phyloP scores from a whole-genome alignment of 2,797 vertebrate species.

The Orientallactaga sibirica region DNA sequence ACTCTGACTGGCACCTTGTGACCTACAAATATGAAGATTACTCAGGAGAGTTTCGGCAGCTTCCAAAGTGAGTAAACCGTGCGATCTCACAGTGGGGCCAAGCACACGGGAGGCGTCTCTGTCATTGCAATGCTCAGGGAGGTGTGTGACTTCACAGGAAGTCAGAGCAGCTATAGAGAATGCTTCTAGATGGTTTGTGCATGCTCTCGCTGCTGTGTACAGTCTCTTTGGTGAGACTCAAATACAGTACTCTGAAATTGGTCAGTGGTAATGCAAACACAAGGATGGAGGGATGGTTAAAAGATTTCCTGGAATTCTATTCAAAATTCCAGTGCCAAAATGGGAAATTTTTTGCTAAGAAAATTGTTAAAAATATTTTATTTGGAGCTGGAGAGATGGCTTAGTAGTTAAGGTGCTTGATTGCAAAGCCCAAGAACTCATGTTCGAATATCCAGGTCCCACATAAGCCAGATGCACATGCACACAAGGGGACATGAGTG shows the following conservation, averaged over 20 bases:
- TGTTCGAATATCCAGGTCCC: no score
- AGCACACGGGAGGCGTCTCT: not conserved
- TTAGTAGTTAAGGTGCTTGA: no score
- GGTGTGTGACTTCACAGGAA: not conserved
- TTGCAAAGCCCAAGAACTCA: no score
- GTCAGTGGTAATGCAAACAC: not conserved
- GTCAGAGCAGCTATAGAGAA: not conserved
- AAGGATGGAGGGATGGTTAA: not conserved
- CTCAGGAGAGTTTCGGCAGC: conserved; percentile 97
- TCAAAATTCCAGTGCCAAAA: not conserved
- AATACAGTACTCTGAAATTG: not conserved
- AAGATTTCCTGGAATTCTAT: not conserved
- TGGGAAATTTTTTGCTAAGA: not conserved
- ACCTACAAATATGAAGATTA: conserved; percentile 98
- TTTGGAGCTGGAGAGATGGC: no score
- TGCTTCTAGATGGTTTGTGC: not conserved
- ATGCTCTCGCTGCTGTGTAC: not conserved
- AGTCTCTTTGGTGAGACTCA: not conserved
- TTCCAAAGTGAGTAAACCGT: conserved; percentile 93
- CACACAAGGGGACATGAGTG: no score
- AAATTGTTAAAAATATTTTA: not conserved
- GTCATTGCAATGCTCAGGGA: not conserved
- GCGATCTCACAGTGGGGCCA: not conserved
- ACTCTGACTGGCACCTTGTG: conserved; percentile 98
- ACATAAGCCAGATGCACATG: no score